These are phyloP conservation scores for Dolichotis patagonum DNA, from an alignment of 2,113 vertebrate genomes.

Conservation along the genomic window DNA sequence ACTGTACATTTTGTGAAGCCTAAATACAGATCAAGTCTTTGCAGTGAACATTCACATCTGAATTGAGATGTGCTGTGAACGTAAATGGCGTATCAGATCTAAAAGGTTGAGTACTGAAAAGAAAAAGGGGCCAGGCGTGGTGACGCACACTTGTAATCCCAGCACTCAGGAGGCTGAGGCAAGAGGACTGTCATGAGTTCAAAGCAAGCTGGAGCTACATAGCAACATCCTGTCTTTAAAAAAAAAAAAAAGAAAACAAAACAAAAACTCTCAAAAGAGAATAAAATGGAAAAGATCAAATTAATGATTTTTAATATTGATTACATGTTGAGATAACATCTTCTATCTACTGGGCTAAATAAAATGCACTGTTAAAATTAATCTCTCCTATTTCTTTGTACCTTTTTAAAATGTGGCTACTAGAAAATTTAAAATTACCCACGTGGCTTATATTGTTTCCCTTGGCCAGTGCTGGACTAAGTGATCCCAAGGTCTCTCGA, in stretches of 20 bases:
- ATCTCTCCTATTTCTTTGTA: neutral
- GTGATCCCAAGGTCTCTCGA: neutral
- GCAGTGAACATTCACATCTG: neutral
- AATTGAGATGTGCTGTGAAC: neutral
- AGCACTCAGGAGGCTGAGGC: neutral
- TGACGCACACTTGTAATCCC: neutral
- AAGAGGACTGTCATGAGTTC: neutral
- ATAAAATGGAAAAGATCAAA: neutral
- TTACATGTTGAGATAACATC: neutral
- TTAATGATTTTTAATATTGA: neutral
- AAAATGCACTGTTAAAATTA: neutral
- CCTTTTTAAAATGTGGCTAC: neutral
- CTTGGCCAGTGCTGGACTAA: neutral
- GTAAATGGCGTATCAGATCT: neutral
- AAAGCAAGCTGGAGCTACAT: neutral
- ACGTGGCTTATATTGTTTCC: neutral
- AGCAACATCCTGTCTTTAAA: neutral
- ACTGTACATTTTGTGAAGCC: neutral
- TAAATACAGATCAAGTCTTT: neutral
- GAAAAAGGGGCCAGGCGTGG: neutral
- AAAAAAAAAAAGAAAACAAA: too few species aligned
- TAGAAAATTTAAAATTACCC: neutral
- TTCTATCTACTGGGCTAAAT: neutral
- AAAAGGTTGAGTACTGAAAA: neutral
- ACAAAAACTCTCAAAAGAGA: neutral